These are phyloP conservation scores for Heterodera schachtii DNA, from an alignment of 1,140 invertebrate genomes.

Conservation along the genomic window DNA sequence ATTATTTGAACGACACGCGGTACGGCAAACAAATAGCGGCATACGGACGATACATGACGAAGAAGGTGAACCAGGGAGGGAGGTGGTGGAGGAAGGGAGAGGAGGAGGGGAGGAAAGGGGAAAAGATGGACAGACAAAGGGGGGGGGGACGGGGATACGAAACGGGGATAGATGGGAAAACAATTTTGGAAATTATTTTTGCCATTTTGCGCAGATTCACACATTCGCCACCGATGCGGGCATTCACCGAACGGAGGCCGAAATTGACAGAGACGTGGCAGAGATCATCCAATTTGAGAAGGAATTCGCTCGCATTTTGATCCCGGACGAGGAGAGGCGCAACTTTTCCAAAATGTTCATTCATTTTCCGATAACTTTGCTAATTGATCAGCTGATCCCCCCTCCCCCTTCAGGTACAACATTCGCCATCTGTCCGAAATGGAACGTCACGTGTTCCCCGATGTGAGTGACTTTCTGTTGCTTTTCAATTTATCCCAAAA, in stretches of 20 bases:
- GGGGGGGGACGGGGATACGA: no score
- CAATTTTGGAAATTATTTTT: background rate
- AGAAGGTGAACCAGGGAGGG: conserved; percentile 23
- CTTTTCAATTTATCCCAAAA: no score
- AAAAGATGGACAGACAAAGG: no score
- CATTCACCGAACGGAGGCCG: conserved; percentile 22
- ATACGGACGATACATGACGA: conserved; percentile 52
- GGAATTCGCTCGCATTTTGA: conserved; percentile 56
- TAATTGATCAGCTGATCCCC: background rate
- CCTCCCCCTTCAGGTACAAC: conserved; percentile 47
- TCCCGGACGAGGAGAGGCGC: conserved; percentile 56
- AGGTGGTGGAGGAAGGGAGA: background rate
- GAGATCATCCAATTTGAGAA: conserved; percentile 55
- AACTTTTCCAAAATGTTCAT: conserved; percentile 51
- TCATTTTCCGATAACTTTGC: no score
- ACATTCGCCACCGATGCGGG: conserved; percentile 53
- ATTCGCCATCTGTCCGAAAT: conserved; percentile 46
- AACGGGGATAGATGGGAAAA: no score
- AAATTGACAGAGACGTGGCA: conserved; percentile 48
- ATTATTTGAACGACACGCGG: conserved; percentile 61
- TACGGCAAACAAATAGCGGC: conserved; percentile 63
- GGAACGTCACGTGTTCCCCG: conserved; percentile 31
- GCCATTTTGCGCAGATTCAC: conserved; percentile 33
- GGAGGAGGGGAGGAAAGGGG: no score
- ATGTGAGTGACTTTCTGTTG: conserved; percentile 19